Evolutionary conservation across 2,888 invertebrate genomes (phyloP).

Genomic region (Autographa pulchrina): DNA sequence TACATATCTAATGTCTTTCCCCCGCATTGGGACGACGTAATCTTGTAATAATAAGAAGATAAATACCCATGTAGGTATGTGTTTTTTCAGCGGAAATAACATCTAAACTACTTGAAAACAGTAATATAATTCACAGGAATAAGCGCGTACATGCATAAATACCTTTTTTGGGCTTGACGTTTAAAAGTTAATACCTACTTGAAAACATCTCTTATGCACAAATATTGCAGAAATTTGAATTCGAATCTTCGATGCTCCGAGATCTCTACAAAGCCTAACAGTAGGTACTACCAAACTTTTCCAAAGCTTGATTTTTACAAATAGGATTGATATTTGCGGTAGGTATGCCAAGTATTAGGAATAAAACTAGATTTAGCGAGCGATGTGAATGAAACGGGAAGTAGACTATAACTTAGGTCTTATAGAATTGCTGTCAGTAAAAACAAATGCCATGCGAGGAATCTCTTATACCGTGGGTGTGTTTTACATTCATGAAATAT

Average conservation of each 20-base stretch:
- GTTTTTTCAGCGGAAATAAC: no score
- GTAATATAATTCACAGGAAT: no score
- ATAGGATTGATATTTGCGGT: not conserved
- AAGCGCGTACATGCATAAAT: no score
- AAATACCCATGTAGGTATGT: no score
- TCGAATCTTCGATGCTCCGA: not conserved
- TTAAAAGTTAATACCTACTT: no score
- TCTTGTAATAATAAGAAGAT: no score
- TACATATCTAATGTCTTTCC: no score
- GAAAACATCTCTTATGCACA: not conserved
- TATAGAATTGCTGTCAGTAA: constrained; percentile 2
- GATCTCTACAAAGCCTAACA: not conserved
- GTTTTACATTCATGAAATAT: constrained; percentile 4
- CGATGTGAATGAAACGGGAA: not conserved
- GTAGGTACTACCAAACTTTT: not conserved
- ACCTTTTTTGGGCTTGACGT: no score
- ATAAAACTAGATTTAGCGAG: not conserved
- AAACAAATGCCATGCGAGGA: not conserved
- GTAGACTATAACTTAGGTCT: constrained; percentile 2
- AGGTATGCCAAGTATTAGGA: not conserved
- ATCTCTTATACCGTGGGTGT: not conserved
- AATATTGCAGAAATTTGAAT: not conserved
- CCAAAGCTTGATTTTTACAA: not conserved
- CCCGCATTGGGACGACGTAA: no score
- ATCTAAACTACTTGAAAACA: no score